Conservation (phyloP, 2,888 invertebrate genomes). For the Gryllus longicercus region DNA sequence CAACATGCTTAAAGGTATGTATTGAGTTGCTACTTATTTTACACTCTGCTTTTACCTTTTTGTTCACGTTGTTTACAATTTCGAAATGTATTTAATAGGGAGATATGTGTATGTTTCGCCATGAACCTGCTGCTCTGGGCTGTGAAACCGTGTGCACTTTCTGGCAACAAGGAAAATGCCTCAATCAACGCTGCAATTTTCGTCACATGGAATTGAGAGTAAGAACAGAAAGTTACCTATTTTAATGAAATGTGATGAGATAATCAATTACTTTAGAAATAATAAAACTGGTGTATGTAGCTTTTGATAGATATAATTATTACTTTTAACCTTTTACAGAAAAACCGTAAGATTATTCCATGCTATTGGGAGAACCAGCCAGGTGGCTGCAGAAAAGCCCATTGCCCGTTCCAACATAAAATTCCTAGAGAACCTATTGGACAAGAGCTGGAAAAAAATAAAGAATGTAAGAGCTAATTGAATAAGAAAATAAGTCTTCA, state of each 20-base stretch:
- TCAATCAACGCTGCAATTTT: slow-evolving; percentile 71
- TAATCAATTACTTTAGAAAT: not conserved
- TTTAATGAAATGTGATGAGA: too few species aligned
- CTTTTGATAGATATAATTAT: not conserved
- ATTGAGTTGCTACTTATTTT: slow-evolving; percentile 25
- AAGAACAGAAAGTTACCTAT: slow-evolving; percentile 40
- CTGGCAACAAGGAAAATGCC: slow-evolving; percentile 80
- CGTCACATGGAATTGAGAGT: slow-evolving; percentile 84
- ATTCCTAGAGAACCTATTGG: slow-evolving; percentile 41
- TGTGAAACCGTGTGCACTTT: slow-evolving; percentile 76
- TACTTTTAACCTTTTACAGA: slow-evolving; percentile 50
- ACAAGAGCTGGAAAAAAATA: slow-evolving; percentile 29
- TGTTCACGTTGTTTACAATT: slow-evolving; percentile 6
- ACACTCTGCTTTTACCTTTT: not conserved
- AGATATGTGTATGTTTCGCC: slow-evolving; percentile 75
- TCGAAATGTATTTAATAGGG: slow-evolving; percentile 54
- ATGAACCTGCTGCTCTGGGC: slow-evolving; percentile 78
- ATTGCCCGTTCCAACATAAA: slow-evolving; percentile 78
- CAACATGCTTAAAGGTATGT: slow-evolving; percentile 77
- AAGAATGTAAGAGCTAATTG: slow-evolving; percentile 29
- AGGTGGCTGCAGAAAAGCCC: slow-evolving; percentile 77
- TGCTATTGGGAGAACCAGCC: slow-evolving; percentile 88
- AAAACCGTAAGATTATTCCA: slow-evolving; percentile 75
- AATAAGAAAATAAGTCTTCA: not conserved
- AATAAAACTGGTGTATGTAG: not conserved